phyloP scores from a whole-genome alignment of 2,797 vertebrate genomes.

The Myotis vivesi region DNA sequence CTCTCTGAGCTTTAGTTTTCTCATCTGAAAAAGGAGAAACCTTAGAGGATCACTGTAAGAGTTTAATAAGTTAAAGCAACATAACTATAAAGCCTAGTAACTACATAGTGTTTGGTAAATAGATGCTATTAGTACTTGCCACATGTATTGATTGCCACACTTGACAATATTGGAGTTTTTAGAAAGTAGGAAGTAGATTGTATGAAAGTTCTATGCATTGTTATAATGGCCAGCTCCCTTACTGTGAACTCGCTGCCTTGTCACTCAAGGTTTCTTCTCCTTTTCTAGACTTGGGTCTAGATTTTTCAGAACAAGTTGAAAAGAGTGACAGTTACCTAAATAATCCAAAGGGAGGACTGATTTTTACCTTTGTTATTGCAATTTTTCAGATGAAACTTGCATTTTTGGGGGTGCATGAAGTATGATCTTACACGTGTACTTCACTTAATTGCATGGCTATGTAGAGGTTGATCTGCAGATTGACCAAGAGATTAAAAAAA shows the following conservation, averaged over 20 bases:
- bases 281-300: background rate
- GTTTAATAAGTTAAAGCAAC: background rate
- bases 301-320: background rate
- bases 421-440: background rate
- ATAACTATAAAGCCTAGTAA: background rate
- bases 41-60: background rate
- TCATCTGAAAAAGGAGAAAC: background rate
- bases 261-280: background rate
- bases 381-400: background rate
- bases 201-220: background rate
- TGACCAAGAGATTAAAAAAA: background rate
- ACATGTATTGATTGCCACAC: background rate
- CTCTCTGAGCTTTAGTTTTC: background rate
- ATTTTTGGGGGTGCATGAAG: background rate
- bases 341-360: background rate
- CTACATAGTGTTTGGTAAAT: background rate
- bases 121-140: background rate
- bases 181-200: background rate
- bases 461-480: background rate
- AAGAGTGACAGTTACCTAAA: background rate
- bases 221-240: background rate
- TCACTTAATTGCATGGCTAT: background rate
- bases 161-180: conserved; percentile 5
- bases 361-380: background rate
- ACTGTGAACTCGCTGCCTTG: background rate